Base-by-base conservation (phyloP, 2,113 vertebrate species). In the Otis tarda region DNA sequence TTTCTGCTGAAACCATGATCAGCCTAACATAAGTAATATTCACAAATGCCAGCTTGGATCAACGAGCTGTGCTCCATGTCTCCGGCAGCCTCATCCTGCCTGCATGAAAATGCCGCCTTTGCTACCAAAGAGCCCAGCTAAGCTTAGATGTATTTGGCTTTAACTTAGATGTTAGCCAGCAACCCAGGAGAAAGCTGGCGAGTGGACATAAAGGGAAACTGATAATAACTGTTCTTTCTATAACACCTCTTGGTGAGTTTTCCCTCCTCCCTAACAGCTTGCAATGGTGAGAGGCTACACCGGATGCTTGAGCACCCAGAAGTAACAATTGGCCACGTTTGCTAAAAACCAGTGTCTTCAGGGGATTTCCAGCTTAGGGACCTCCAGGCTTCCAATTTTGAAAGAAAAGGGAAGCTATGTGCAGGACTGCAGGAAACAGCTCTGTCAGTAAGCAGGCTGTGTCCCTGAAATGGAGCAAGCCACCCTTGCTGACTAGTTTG, bases 1-100 rank as follows among this genome's bases (percentile, higher is more conserved):
- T 87, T 86, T 89, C 77, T 92, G 64, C 76, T 75, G 80, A 91
- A 93, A 82, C 35, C 15, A 1, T 87, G 84, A 93, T 91, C 89
- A 89, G 28, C 43, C 75, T 74, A 35, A 90, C 94, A 39, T 47
- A 64, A 84, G 64, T 19, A 75, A 78, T 37, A 79, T 4, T 47
- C 81, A 91, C 41, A 95, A 81, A 79, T 24, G 14, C 28, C 24
- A 7, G 33, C 57, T 78, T 84, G 80, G 60, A 61, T 69, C 83
- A 89, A 81, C 12, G 7, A 56, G 31, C 57, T 64, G 4, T 33
- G 18, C 14, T 68, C 63, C 77, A 9, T 1, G 1, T 17, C 60
- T 89, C 73, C 13, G 5, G 76, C 59, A 92, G 47, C 69, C 43
- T 33, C 18, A 8, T 53, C 55, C 59, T 52, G 76, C 59, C 75